phyloP scores from a whole-genome alignment of 2,888 invertebrate species.

The Scelioninae gen. 2 region DNA sequence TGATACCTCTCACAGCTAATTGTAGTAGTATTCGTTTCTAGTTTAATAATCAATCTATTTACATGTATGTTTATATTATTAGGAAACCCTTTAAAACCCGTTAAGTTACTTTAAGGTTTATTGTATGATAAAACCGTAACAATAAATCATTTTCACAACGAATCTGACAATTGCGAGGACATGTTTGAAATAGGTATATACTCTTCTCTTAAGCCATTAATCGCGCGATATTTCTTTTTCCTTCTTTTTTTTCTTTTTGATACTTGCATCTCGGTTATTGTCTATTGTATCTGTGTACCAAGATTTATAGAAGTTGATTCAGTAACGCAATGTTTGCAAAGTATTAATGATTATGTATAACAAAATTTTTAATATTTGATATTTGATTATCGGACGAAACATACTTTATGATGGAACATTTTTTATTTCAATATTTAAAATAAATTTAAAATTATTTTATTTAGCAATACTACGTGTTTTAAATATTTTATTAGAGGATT shows the following conservation, averaged over 20 bases:
- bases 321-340: constrained; percentile 37
- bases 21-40: constrained; percentile 57
- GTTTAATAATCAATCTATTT: constrained; percentile 57
- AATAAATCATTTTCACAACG: constrained; percentile 51
- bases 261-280: constrained; percentile 61
- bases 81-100: constrained; percentile 62
- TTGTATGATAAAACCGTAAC: constrained; percentile 54
- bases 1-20: constrained; percentile 56
- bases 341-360: constrained; percentile 19
- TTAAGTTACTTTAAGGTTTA: constrained; percentile 59
- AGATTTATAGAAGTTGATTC: constrained; percentile 23
- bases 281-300: constrained; percentile 55
- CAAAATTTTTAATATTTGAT: too few relatives aligned
- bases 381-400: too few relatives aligned
- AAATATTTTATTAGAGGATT: too few relatives aligned
- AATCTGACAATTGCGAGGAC: constrained; percentile 61
- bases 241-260: too few relatives aligned
- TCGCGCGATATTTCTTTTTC: constrained; percentile 55
- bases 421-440: not conserved
- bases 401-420: constrained; percentile 2
- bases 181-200: constrained; percentile 57
- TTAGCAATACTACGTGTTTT: too few relatives aligned
- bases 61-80: constrained; percentile 60
- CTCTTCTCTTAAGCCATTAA: constrained; percentile 57
- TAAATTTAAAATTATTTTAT: constrained; percentile 38